A percentile compares a stretch with the other conserved stretches of the same genome.
phyloP scores from a whole-genome alignment of 1,140 invertebrate species.

The Drosophila sucinea region DNA sequence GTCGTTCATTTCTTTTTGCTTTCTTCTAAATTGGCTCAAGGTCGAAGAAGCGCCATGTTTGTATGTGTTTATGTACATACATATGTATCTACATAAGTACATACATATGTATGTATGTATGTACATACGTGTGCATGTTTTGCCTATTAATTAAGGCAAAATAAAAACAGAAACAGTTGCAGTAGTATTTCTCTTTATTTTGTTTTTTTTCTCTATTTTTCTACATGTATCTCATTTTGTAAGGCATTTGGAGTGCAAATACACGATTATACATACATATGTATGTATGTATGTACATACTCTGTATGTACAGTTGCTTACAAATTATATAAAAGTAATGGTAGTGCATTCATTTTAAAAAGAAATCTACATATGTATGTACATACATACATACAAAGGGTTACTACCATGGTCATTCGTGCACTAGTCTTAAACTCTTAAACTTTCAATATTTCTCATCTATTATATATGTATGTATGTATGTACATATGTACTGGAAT shows the following conservation, averaged over 20 bases:
- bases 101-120: neutral
- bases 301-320: neutral
- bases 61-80: neutral
- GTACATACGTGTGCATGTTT: neutral
- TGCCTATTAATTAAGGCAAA: constrained; percentile 17
- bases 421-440: too few relatives aligned
- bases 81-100: neutral
- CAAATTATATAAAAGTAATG: neutral
- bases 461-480: too few relatives aligned
- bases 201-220: neutral
- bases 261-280: neutral
- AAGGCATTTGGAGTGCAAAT: constrained; percentile 13
- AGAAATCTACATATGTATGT: too few relatives aligned
- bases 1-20: constrained; percentile 4
- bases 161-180: constrained; percentile 10
- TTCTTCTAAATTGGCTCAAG: constrained; percentile 9
- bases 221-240: constrained; percentile 8
- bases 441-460: too few relatives aligned
- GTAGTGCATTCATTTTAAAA: neutral
- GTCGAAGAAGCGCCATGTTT: neutral
- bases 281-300: neutral
- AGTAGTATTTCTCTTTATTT: neutral
- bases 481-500: too few relatives aligned
- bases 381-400: too few relatives aligned
- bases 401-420: too few relatives aligned